Evolutionary conservation across 2,888 invertebrate species (phyloP).

Genomic region (Lasioglossum villosulum): DNA sequence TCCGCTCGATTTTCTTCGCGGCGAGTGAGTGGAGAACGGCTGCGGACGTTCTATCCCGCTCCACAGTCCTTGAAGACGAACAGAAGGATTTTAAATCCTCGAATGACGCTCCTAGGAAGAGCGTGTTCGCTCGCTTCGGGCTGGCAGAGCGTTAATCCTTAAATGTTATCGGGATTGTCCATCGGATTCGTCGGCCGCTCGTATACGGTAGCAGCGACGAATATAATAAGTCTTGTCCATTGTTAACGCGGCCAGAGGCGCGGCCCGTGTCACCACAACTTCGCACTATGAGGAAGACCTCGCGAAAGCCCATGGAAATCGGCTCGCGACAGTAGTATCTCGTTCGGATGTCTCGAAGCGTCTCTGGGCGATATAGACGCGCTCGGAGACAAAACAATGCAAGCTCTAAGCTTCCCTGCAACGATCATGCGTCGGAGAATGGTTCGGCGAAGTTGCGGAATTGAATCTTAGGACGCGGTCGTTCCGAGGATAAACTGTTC

Average conservation of each 20-base stretch:
- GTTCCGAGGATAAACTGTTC: background rate
- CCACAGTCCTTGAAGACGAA: constrained; percentile 76
- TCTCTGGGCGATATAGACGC: background rate
- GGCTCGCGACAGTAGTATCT: background rate
- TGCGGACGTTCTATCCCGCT: constrained; percentile 23
- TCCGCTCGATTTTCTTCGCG: constrained; percentile 64
- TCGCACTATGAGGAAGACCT: constrained; percentile 25
- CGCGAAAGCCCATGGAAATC: constrained; percentile 26
- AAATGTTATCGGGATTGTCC: constrained; percentile 60
- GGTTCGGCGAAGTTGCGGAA: background rate
- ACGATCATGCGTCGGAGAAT: background rate
- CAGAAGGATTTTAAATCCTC: constrained; percentile 63
- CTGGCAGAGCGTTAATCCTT: constrained; percentile 36
- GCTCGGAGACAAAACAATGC: background rate
- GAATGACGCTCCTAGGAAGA: constrained; percentile 56
- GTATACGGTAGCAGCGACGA: constrained; percentile 37
- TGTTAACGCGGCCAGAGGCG: constrained; percentile 41
- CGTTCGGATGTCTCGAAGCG: background rate
- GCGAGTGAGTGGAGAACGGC: constrained; percentile 72
- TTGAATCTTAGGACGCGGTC: background rate
- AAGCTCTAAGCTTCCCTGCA: background rate
- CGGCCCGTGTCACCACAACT: background rate
- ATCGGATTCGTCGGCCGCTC: constrained; percentile 34
- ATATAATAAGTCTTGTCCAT: constrained; percentile 57
- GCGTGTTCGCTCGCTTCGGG: constrained; percentile 16